Percentiles rank a stretch among this genome's conserved stretches.
These are phyloP conservation scores for Entelurus aequoreus DNA, from an alignment of 2,113 vertebrate species.

Conservation along the genomic window DNA sequence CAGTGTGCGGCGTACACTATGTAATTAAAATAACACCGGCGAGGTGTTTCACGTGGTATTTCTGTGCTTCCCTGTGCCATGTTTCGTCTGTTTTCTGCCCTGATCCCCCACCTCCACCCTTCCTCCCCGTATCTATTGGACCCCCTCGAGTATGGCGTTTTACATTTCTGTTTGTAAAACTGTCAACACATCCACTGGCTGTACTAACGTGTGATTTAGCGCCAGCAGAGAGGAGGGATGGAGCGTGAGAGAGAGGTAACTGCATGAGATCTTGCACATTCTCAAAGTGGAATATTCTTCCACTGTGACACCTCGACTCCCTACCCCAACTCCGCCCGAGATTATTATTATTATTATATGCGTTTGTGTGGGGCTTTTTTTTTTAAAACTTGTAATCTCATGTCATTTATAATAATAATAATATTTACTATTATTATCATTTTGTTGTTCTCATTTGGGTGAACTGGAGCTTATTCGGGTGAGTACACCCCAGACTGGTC, in stretches of 20 bases:
- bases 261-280: slow-evolving; percentile 73
- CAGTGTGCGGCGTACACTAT: slow-evolving; percentile 11
- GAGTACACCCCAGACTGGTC: too few species aligned
- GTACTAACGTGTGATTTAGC: slow-evolving; percentile 77
- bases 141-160: slow-evolving; percentile 70
- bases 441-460: neutral
- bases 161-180: slow-evolving; percentile 79
- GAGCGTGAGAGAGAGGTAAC: slow-evolving; percentile 68
- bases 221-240: slow-evolving; percentile 71
- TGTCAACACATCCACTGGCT: slow-evolving; percentile 75
- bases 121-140: slow-evolving; percentile 53
- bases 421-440: neutral
- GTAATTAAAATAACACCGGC: slow-evolving; percentile 62
- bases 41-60: slow-evolving; percentile 42
- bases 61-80: slow-evolving; percentile 33
- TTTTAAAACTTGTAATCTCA: slow-evolving; percentile 59
- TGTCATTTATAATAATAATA: slow-evolving; percentile 40
- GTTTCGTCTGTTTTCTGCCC: slow-evolving; percentile 56
- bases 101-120: slow-evolving; percentile 16
- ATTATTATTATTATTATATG: slow-evolving; percentile 10
- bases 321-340: slow-evolving; percentile 24
- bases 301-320: slow-evolving; percentile 32
- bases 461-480: too few species aligned
- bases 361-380: slow-evolving; percentile 6
- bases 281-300: slow-evolving; percentile 66